Evolutionary conservation across 2,113 vertebrate species (phyloP).

Genomic region (Peromyscus leucopus): DNA sequence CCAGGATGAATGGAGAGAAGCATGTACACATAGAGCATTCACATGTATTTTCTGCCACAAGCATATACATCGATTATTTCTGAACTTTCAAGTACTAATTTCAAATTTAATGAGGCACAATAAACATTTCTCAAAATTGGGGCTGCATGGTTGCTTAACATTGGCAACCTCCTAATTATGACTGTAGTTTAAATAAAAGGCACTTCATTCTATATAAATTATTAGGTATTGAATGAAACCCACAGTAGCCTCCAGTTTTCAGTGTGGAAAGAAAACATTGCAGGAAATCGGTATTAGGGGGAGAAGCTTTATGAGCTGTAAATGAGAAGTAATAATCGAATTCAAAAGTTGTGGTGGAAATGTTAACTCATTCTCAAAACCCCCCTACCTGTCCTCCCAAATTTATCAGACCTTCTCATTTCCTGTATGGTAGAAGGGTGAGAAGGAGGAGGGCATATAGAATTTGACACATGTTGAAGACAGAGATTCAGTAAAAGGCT

Average conservation of each 20-base stretch:
- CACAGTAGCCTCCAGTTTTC: slow-evolving; percentile 83
- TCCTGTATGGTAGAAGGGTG: slow-evolving; percentile 68
- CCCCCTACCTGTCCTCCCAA: slow-evolving; percentile 73
- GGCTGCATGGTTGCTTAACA: slow-evolving; percentile 84
- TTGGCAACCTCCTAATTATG: slow-evolving; percentile 86
- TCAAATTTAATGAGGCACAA: slow-evolving; percentile 88
- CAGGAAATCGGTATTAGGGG: slow-evolving; percentile 50
- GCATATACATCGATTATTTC: slow-evolving; percentile 87
- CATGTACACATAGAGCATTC: slow-evolving; percentile 78
- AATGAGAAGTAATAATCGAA: slow-evolving; percentile 77
- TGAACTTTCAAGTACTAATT: slow-evolving; percentile 88
- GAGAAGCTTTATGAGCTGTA: slow-evolving; percentile 65
- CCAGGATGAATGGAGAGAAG: slow-evolving; percentile 73
- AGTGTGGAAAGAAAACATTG: slow-evolving; percentile 77
- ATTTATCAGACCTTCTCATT: slow-evolving; percentile 77
- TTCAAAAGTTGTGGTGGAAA: slow-evolving; percentile 67
- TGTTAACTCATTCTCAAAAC: slow-evolving; percentile 69
- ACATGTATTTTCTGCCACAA: slow-evolving; percentile 82
- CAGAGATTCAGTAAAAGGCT: slow-evolving; percentile 75
- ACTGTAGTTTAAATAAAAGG: slow-evolving; percentile 84
- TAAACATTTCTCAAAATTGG: slow-evolving; percentile 85
- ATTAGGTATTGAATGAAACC: slow-evolving; percentile 80
- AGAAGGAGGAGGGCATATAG: neutral
- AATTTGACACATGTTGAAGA: slow-evolving; percentile 77
- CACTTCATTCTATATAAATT: slow-evolving; percentile 81